phyloP scores from a whole-genome alignment of 2,113 vertebrate species.

The Pedionomus torquatus region DNA sequence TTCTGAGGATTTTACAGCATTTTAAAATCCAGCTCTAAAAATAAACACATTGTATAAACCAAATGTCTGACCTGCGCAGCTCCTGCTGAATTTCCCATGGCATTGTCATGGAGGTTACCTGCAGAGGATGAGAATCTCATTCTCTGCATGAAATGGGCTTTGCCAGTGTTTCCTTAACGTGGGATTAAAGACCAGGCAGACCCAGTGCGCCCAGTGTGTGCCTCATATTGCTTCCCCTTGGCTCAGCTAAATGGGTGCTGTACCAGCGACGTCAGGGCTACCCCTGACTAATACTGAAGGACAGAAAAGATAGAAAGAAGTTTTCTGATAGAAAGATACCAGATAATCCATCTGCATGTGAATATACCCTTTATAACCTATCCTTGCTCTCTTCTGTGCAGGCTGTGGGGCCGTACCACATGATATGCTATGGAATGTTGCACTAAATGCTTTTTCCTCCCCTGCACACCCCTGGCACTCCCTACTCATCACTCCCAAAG shows the following conservation, averaged over 20 bases:
- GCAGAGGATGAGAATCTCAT: background rate
- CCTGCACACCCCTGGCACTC: background rate
- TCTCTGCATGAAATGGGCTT: background rate
- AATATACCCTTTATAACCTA: background rate
- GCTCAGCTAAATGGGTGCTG: background rate
- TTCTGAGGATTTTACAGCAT: background rate
- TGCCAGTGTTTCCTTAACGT: background rate
- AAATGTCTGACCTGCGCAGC: background rate
- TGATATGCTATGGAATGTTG: background rate
- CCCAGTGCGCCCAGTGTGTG: background rate
- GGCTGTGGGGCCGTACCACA: rapidly evolving
- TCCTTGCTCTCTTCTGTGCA: background rate
- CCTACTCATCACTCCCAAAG: rapidly evolving
- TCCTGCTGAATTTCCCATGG: background rate
- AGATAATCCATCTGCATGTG: background rate
- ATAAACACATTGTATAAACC: background rate
- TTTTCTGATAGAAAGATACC: background rate
- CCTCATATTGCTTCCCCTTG: background rate
- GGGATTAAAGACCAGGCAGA: background rate
- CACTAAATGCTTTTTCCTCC: background rate
- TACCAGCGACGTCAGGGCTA: background rate
- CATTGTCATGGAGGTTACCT: background rate
- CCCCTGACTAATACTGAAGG: background rate
- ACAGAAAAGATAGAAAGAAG: too few relatives aligned
- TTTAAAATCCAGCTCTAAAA: background rate